These are phyloP conservation scores for Allygus modestus DNA, from an alignment of 2,888 invertebrate species.

Conservation along the genomic window DNA sequence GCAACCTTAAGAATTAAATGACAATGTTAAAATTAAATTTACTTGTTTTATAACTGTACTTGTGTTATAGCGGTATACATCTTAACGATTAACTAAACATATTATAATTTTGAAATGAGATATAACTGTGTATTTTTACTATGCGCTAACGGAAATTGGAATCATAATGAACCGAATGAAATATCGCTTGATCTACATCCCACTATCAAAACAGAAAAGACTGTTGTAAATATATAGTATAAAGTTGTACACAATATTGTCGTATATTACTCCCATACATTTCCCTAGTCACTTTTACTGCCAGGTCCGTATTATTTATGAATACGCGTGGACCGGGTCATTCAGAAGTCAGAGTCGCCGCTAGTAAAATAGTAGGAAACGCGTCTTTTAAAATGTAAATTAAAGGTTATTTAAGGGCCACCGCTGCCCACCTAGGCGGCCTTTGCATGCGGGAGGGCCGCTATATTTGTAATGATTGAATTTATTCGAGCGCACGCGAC, in stretches of 20 bases:
- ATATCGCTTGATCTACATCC: not conserved
- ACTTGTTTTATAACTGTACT: too few relatives aligned
- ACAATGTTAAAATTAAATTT: too few relatives aligned
- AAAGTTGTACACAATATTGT: conserved; percentile 24
- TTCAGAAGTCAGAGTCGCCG: conserved; percentile 11
- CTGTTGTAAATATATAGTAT: not conserved
- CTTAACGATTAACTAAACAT: too few relatives aligned
- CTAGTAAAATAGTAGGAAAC: conserved; percentile 42
- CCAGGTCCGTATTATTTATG: conserved; percentile 6
- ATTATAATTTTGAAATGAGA: too few relatives aligned
- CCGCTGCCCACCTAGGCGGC: not conserved
- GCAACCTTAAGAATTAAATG: too few relatives aligned
- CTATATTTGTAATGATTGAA: conserved; percentile 34
- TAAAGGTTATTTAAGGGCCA: not conserved
- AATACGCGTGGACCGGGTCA: conserved; percentile 7
- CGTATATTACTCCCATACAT: conserved; percentile 26
- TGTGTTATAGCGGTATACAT: too few relatives aligned
- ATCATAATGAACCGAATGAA: not conserved
- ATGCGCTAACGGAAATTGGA: too few relatives aligned
- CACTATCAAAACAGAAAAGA: not conserved
- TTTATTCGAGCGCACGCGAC: conserved; percentile 21
- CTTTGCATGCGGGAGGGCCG: conserved; percentile 14
- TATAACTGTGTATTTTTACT: too few relatives aligned
- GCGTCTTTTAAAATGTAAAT: conserved; percentile 54
- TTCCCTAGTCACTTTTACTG: conserved; percentile 12